Conservation (phyloP, 2,113 vertebrate genomes). For the Saiga tatarica region DNA sequence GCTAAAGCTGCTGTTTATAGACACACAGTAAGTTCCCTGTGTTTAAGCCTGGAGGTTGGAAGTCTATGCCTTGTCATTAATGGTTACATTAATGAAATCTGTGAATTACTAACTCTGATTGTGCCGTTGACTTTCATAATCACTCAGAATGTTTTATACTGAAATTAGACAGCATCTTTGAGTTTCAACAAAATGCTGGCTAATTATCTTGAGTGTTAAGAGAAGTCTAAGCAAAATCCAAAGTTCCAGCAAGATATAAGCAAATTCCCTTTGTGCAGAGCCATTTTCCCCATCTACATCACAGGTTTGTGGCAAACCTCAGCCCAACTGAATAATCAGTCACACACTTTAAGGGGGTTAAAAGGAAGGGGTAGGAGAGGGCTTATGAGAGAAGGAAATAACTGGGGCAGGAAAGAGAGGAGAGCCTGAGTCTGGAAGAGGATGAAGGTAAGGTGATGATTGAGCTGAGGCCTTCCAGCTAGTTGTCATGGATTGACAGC, state of each 20-base stretch:
- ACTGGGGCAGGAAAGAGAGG: background rate
- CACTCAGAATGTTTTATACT: background rate
- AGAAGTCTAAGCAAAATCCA: conserved; percentile 1
- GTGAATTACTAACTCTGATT: background rate
- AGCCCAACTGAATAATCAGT: background rate
- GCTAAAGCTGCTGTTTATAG: background rate
- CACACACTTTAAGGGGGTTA: background rate
- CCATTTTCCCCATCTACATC: background rate
- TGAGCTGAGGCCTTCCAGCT: background rate
- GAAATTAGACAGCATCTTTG: background rate
- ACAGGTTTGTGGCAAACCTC: background rate
- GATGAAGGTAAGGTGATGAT: background rate
- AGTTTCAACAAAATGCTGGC: background rate
- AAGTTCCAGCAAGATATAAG: background rate
- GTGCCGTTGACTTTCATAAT: background rate
- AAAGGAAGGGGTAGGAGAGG: background rate
- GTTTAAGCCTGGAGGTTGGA: background rate
- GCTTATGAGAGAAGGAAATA: background rate
- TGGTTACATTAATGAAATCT: background rate
- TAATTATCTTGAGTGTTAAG: background rate
- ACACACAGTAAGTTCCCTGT: background rate
- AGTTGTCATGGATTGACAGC: background rate
- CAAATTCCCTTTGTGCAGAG: background rate
- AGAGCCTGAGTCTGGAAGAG: background rate
- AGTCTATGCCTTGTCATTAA: background rate